Evolutionary conservation across 2,888 invertebrate species (phyloP).

Genomic region (Leptodirus hochenwartii): DNA sequence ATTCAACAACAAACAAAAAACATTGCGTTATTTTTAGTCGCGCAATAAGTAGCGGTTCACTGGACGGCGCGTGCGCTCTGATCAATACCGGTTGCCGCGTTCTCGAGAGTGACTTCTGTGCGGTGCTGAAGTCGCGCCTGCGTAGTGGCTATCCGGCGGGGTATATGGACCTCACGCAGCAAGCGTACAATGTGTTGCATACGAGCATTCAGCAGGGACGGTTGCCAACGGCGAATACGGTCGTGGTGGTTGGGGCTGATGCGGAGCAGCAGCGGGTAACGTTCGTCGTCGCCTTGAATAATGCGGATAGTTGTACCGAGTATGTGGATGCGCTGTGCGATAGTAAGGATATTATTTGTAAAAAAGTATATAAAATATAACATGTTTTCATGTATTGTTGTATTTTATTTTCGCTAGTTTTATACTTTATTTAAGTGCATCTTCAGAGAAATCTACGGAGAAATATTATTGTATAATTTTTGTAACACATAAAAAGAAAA

Average conservation of each 20-base stretch:
- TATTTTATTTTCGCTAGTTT: too few species aligned
- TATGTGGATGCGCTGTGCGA: conserved; percentile 74
- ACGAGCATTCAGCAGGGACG: conserved; percentile 64
- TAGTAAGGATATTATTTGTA: too few species aligned
- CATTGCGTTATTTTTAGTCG: conserved; percentile 47
- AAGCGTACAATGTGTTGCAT: conserved; percentile 71
- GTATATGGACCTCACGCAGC: conserved; percentile 57
- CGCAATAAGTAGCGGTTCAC: conserved; percentile 74
- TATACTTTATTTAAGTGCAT: too few species aligned
- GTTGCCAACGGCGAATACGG: conserved; percentile 36
- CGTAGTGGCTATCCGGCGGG: conserved; percentile 65
- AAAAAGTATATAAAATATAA: too few species aligned
- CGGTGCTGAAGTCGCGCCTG: conserved; percentile 51
- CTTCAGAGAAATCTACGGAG: too few species aligned
- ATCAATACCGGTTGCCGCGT: conserved; percentile 82
- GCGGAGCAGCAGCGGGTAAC: conserved; percentile 57
- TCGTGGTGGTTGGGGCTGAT: too few species aligned
- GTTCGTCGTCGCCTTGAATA: conserved; percentile 74
- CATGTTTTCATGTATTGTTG: too few species aligned
- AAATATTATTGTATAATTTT: too few species aligned
- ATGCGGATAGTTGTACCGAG: conserved; percentile 80
- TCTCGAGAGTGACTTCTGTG: conserved; percentile 69
- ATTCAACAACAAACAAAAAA: too few species aligned
- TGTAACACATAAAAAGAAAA: too few species aligned
- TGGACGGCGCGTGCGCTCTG: conserved; percentile 92